Evolutionary conservation across 2,113 vertebrate genomes (phyloP).

Genomic region (Ochotona princeps): DNA sequence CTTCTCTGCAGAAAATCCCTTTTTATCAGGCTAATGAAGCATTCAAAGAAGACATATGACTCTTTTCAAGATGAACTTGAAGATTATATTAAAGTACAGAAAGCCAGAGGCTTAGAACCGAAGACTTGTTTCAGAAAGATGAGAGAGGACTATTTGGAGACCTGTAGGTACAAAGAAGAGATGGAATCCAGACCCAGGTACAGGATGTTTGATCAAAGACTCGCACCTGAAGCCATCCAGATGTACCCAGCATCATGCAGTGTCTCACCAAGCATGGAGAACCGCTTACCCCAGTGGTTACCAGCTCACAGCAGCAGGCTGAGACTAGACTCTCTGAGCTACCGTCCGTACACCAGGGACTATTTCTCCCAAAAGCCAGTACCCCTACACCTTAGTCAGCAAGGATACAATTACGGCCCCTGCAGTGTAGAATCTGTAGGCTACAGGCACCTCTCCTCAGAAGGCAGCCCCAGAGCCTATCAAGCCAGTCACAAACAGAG

Average conservation of each 20-base stretch:
- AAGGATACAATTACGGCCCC: conserved; percentile 63
- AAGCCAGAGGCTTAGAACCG: conserved; percentile 86
- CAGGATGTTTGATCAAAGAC: conserved; percentile 49
- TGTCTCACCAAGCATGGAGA: conserved; percentile 54
- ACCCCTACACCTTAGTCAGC: conserved; percentile 37
- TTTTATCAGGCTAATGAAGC: conserved; percentile 82
- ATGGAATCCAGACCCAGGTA: not conserved
- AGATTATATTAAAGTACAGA: conserved; percentile 90
- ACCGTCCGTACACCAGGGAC: not conserved
- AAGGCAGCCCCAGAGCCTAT: conserved; percentile 68
- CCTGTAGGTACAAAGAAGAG: conserved; percentile 65
- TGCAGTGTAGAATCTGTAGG: conserved; percentile 76
- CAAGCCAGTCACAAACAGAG: conserved; percentile 73
- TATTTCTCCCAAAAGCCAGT: conserved; percentile 58
- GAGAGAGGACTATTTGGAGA: conserved; percentile 67
- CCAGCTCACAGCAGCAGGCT: conserved; percentile 48
- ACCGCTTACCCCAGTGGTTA: not conserved
- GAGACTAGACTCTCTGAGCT: conserved; percentile 21
- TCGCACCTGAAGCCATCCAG: conserved; percentile 42
- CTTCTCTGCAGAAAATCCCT: conserved; percentile 86
- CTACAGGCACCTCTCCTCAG: conserved; percentile 67
- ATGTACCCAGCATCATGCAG: conserved; percentile 32
- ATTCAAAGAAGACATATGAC: conserved; percentile 86
- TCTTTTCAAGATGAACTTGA: conserved; percentile 91
- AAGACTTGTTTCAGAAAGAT: conserved; percentile 80